A percentile compares a stretch with the other conserved stretches of the same genome.
These are phyloP conservation scores for Uropetala carovei DNA, from an alignment of 2,888 invertebrate species.

Conservation along the genomic window DNA sequence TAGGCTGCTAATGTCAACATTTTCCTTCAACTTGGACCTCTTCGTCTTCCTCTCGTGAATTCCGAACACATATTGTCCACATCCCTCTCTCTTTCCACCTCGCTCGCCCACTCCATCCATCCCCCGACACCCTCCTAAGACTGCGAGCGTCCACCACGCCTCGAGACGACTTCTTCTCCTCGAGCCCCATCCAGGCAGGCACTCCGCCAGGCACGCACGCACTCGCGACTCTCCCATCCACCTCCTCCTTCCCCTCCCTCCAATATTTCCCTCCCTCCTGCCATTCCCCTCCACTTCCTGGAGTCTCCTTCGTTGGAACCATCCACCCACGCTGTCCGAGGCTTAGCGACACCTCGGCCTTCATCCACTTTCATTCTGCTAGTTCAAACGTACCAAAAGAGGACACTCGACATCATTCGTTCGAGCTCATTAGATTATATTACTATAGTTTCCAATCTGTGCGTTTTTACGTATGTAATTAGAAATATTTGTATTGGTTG, in stretches of 20 bases:
- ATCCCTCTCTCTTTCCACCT: neutral
- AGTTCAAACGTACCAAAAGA: no score
- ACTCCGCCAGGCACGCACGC: conserved; percentile 48
- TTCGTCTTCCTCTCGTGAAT: neutral
- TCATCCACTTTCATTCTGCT: no score
- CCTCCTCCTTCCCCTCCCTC: neutral
- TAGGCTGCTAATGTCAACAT: no score
- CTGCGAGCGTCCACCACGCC: conserved; percentile 1
- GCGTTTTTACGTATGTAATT: no score
- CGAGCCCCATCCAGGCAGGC: neutral
- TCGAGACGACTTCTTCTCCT: neutral
- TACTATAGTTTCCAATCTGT: no score
- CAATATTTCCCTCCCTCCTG: neutral
- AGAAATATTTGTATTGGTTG: no score
- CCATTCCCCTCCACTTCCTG: neutral
- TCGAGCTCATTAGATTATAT: no score
- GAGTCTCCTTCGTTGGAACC: conserved; percentile 22
- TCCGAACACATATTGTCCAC: neutral
- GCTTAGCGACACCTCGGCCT: no score
- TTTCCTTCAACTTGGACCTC: no score
- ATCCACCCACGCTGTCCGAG: neutral
- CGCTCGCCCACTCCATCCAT: conserved; percentile 1
- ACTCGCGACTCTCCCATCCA: neutral
- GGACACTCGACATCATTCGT: no score
- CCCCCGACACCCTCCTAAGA: neutral